Percentiles rank a stretch among this genome's conserved stretches.
Evolutionary conservation across 37 sponge, comb jelly and placozoan species (phyloP).

Genomic region (Beroe forskalii): DNA sequence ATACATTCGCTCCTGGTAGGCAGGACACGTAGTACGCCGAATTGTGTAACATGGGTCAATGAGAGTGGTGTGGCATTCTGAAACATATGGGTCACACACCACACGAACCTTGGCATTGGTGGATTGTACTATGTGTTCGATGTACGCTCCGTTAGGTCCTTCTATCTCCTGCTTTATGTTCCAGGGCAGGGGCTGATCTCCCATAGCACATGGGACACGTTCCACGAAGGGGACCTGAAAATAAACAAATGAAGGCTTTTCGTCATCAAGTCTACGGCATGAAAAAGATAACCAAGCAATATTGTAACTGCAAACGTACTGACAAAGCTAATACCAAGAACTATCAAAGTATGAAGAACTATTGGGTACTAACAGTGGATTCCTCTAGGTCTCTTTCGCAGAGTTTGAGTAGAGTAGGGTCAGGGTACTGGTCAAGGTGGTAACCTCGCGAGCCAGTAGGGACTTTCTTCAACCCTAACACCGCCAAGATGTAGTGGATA

Average conservation of each 20-base stretch:
- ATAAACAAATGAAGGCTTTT: too few relatives aligned
- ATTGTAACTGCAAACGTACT: too few relatives aligned
- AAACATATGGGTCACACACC: too few relatives aligned
- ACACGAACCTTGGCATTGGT: constrained; percentile 4
- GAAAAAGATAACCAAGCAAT: too few relatives aligned
- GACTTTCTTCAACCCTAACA: background rate
- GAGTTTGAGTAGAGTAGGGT: background rate
- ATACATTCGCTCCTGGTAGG: too few relatives aligned
- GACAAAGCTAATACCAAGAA: too few relatives aligned
- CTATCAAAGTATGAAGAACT: too few relatives aligned
- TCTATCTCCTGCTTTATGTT: constrained; percentile 22
- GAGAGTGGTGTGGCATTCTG: too few relatives aligned
- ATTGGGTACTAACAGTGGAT: constrained; percentile 11
- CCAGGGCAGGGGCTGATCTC: constrained; percentile 31
- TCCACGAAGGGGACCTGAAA: constrained; percentile 26
- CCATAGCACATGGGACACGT: background rate
- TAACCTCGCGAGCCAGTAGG: background rate
- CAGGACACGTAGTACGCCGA: too few relatives aligned
- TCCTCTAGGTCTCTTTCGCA: background rate
- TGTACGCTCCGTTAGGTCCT: background rate
- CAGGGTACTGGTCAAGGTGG: background rate
- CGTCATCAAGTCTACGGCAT: too few relatives aligned
- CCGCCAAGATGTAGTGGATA: constrained; percentile 27
- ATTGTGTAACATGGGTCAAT: too few relatives aligned
- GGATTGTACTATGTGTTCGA: background rate